Evolutionary conservation across 2,113 vertebrate genomes (phyloP).

Genomic region (Xiphias gladius): DNA sequence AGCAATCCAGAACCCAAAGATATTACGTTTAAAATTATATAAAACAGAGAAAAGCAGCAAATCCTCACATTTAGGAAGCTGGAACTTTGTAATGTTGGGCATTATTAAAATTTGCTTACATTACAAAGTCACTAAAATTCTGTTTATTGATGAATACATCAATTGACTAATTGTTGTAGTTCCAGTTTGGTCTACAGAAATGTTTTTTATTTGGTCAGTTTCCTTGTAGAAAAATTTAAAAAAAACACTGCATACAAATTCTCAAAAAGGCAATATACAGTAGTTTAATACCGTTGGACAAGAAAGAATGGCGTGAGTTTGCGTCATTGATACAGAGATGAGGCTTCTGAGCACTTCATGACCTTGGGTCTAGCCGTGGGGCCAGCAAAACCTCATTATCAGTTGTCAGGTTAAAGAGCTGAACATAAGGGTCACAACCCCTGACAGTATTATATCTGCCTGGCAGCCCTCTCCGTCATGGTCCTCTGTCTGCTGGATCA

Average conservation of each 20-base stretch:
- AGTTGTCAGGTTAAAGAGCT: slow-evolving; percentile 80
- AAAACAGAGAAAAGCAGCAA: background rate
- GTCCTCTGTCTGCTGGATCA: slow-evolving; percentile 83
- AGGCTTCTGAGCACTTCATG: slow-evolving; percentile 55
- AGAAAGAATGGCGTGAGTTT: slow-evolving; percentile 4
- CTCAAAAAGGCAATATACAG: background rate
- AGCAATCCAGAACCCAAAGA: background rate
- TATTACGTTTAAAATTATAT: background rate
- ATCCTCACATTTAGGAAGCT: background rate
- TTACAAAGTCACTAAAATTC: too few relatives aligned
- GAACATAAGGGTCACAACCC: slow-evolving; percentile 80
- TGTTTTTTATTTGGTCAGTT: too few relatives aligned
- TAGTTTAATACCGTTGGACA: background rate
- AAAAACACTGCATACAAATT: background rate
- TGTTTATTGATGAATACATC: too few relatives aligned
- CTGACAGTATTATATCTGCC: slow-evolving; percentile 82
- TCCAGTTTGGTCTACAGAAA: too few relatives aligned
- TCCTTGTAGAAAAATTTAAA: too few relatives aligned
- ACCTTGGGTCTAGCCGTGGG: slow-evolving; percentile 57
- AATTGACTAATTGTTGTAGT: too few relatives aligned
- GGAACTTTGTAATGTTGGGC: background rate
- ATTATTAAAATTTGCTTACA: too few relatives aligned
- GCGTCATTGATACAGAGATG: slow-evolving; percentile 25
- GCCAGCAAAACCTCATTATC: slow-evolving; percentile 82
- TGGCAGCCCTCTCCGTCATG: slow-evolving; percentile 84